Conservation (phyloP, 2,888 invertebrate genomes). For the Perdita meconis region DNA sequence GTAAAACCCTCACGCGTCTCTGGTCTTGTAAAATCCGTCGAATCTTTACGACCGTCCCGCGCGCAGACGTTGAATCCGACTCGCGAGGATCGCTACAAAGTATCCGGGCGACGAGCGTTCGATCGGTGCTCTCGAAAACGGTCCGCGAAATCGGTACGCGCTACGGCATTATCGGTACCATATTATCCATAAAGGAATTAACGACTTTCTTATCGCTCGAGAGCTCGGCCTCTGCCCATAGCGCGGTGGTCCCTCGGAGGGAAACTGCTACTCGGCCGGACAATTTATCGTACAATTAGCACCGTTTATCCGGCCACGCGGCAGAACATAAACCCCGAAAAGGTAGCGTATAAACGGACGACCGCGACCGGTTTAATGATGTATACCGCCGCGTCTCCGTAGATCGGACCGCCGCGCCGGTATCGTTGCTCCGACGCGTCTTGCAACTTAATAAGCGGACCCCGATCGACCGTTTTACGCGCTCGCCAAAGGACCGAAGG, state of each 20-base stretch:
- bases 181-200: conserved; percentile 66
- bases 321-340: conserved; percentile 69
- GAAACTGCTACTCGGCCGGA: conserved; percentile 50
- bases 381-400: conserved; percentile 38
- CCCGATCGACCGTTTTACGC: conserved; percentile 20
- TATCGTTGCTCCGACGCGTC: conserved; percentile 43
- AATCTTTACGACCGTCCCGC: conserved; percentile 11
- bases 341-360: conserved; percentile 62
- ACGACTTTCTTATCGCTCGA: conserved; percentile 71
- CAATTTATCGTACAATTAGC: conserved; percentile 77
- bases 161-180: conserved; percentile 45
- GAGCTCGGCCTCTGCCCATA: not conserved
- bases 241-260: conserved; percentile 21
- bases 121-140: conserved; percentile 20
- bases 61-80: conserved; percentile 2
- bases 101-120: not conserved
- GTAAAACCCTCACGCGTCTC: conserved; percentile 10
- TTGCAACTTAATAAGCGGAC: conserved; percentile 61
- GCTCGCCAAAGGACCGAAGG: not conserved
- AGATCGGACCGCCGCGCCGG: conserved; percentile 52
- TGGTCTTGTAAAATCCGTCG: not conserved
- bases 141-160: conserved; percentile 32
- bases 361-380: conserved; percentile 76
- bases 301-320: conserved; percentile 71
- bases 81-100: conserved; percentile 3